A percentile compares a stretch with the other conserved stretches of the same genome.
These are phyloP conservation scores for Perca schrenkii DNA, from an alignment of 2,113 vertebrate species.

Conservation along the genomic window DNA sequence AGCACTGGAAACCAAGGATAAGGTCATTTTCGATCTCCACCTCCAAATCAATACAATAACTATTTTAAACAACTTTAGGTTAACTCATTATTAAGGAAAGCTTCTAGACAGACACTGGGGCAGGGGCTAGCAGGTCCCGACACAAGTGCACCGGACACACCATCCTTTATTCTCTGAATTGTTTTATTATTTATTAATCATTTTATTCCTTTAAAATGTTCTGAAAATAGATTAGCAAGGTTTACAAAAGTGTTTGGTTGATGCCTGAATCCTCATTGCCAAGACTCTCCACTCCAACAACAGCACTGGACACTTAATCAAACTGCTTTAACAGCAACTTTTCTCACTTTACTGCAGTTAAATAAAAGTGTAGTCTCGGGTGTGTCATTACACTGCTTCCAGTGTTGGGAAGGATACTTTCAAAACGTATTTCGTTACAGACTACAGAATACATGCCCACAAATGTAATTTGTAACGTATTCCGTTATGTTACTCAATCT, in stretches of 20 bases:
- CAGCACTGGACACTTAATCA: neutral
- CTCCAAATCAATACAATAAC: too few species aligned
- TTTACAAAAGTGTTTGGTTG: neutral
- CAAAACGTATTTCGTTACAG: too few species aligned
- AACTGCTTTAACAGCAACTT: neutral
- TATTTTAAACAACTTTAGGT: neutral
- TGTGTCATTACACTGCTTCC: neutral
- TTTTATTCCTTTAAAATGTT: neutral
- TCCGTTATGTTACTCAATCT: too few species aligned
- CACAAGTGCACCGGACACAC: neutral
- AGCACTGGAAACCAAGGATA: neutral
- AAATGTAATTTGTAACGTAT: too few species aligned
- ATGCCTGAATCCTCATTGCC: neutral
- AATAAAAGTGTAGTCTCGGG: neutral
- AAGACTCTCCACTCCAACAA: neutral
- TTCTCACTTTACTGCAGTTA: neutral
- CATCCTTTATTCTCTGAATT: neutral
- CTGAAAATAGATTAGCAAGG: neutral
- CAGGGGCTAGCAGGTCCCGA: neutral
- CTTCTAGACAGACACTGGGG: neutral
- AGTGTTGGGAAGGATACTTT: too few species aligned
- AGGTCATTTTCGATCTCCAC: neutral
- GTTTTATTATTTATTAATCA: neutral
- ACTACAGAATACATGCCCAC: too few species aligned
- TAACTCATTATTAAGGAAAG: neutral